These are phyloP conservation scores for Phania funesta DNA, from an alignment of 2,888 invertebrate genomes.

Conservation along the genomic window DNA sequence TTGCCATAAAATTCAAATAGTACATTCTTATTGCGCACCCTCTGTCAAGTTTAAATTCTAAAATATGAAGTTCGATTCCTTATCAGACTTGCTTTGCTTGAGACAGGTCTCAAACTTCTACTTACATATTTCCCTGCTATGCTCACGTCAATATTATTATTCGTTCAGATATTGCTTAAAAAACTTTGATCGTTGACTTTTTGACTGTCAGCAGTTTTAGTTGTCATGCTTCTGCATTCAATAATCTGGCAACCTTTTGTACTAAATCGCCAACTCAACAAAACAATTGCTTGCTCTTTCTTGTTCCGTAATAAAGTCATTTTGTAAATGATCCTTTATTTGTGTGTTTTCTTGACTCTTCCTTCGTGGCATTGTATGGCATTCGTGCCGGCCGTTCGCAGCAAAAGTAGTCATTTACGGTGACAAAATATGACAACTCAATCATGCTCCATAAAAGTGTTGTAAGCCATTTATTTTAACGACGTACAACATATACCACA, in stretches of 20 bases:
- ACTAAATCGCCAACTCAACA: neutral
- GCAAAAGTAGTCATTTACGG: constrained; percentile 77
- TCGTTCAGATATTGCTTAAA: no score
- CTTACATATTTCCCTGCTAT: no score
- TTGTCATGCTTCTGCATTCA: no score
- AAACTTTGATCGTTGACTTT: no score
- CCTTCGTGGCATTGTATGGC: constrained; percentile 16
- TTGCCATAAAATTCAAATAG: no score
- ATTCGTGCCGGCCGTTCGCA: constrained; percentile 30
- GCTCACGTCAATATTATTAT: no score
- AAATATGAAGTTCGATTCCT: no score
- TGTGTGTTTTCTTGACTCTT: neutral
- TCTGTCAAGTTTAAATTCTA: no score
- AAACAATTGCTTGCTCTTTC: neutral
- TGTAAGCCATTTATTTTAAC: constrained; percentile 69
- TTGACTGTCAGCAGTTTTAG: neutral
- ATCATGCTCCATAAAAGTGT: constrained; percentile 77
- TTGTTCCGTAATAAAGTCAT: constrained; percentile 50
- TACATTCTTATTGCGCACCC: no score
- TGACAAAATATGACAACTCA: constrained; percentile 79
- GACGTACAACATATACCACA: constrained; percentile 49
- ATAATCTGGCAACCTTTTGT: constrained; percentile 16
- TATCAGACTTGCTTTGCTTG: no score
- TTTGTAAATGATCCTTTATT: constrained; percentile 61
- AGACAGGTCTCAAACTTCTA: no score